These are phyloP conservation scores for Chaetophractus vellerosus DNA, from an alignment of 2,797 vertebrate genomes.

Conservation along the genomic window DNA sequence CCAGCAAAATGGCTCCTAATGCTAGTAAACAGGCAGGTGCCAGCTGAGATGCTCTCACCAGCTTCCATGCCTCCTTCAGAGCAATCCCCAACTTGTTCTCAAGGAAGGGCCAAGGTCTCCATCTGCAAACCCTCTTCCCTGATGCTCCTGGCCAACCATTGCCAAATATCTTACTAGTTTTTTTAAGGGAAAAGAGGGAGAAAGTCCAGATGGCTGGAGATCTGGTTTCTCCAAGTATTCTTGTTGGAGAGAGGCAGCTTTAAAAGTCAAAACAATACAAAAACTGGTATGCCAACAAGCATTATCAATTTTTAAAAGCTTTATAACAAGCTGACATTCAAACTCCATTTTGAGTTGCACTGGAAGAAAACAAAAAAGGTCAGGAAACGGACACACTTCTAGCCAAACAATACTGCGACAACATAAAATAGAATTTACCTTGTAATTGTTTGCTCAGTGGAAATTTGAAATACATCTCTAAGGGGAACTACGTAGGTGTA, in stretches of 20 bases:
- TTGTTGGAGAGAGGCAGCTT: neutral
- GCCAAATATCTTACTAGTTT: neutral
- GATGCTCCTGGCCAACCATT: rapidly evolving
- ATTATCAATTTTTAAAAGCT: neutral
- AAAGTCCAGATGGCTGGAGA: rapidly evolving
- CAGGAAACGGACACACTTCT: neutral
- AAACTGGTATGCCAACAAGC: neutral
- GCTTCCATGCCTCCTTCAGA: neutral
- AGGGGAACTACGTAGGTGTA: neutral
- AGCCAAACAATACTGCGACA: rapidly evolving
- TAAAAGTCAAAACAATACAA: neutral
- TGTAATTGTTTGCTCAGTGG: neutral
- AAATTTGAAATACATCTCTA: neutral
- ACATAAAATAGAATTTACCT: neutral
- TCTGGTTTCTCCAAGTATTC: neutral
- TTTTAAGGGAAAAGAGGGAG: neutral
- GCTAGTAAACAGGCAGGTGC: rapidly evolving
- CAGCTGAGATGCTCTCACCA: rapidly evolving
- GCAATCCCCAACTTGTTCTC: neutral
- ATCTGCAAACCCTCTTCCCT: no score
- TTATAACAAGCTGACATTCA: constrained; percentile 48
- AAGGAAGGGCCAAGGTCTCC: neutral
- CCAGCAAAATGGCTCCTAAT: rapidly evolving
- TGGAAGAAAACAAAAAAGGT: neutral
- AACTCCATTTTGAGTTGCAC: neutral